These are phyloP conservation scores for Operophtera brumata DNA, from an alignment of 2,888 invertebrate species.

Conservation along the genomic window DNA sequence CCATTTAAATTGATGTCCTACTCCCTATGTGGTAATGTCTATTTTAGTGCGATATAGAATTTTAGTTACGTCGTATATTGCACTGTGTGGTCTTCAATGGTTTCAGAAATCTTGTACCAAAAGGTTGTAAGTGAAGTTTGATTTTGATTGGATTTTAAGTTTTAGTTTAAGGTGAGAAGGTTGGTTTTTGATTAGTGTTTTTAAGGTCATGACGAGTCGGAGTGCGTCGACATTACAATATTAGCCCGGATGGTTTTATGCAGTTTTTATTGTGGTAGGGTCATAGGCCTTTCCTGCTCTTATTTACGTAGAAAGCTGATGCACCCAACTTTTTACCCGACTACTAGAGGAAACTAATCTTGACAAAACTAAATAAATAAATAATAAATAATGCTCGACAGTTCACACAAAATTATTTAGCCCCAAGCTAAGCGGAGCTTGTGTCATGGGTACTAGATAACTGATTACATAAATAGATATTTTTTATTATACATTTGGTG, in stretches of 20 bases:
- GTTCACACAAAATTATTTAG: too few species aligned
- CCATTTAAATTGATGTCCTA: constrained; percentile 44
- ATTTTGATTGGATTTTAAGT: constrained; percentile 31
- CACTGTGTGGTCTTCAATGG: constrained; percentile 58
- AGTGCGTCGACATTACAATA: constrained; percentile 76
- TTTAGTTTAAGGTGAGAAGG: constrained; percentile 33
- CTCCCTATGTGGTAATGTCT: constrained; percentile 29
- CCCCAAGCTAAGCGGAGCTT: too few species aligned
- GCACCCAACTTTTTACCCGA: too few species aligned
- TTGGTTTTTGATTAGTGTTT: constrained; percentile 40
- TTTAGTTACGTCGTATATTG: constrained; percentile 45
- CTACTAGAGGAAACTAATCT: too few species aligned
- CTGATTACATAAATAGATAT: too few species aligned
- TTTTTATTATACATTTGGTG: too few species aligned
- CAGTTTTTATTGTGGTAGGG: constrained; percentile 78
- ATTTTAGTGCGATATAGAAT: constrained; percentile 32
- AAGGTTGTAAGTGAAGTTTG: constrained; percentile 45
- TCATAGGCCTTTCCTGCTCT: constrained; percentile 56
- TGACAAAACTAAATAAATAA: too few species aligned
- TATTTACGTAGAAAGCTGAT: constrained; percentile 4
- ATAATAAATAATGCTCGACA: too few species aligned
- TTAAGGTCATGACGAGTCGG: constrained; percentile 55
- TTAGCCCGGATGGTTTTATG: constrained; percentile 76
- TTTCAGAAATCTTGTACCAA: constrained; percentile 45
- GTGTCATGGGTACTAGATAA: too few species aligned